phyloP scores from a whole-genome alignment of 23 tunicate genomes.

The Diplosoma virens region DNA sequence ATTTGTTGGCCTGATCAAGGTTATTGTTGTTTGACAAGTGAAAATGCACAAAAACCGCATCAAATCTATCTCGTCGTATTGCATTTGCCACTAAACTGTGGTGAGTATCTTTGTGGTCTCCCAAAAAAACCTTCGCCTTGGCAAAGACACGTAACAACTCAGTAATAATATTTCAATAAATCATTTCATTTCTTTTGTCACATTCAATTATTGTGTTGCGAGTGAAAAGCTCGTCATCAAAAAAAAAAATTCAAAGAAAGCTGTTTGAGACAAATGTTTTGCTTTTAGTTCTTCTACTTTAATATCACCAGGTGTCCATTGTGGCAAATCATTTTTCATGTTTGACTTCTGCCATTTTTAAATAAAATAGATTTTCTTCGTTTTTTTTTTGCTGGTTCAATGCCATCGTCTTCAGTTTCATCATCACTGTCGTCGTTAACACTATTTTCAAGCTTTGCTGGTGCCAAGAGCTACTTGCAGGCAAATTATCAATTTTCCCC shows the following conservation, averaged over 20 bases:
- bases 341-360: neutral
- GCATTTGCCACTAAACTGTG: conserved; percentile 1
- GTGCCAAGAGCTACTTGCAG: neutral
- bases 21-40: conserved; percentile 8
- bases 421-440: neutral
- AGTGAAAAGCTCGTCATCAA: neutral
- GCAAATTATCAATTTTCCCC: neutral
- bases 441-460: neutral
- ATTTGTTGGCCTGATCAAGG: conserved; percentile 1
- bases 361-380: neutral
- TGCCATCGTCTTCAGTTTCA: too few species aligned
- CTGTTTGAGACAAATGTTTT: neutral
- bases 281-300: neutral
- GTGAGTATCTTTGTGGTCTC: conserved; percentile 1
- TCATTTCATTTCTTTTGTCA: neutral
- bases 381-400: neutral
- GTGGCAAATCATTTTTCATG: neutral
- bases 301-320: neutral
- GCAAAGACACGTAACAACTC: neutral
- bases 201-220: too few species aligned
- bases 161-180: conserved; percentile 7
- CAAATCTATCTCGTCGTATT: neutral
- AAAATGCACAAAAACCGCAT: conserved; percentile 1
- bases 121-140: conserved; percentile 14
- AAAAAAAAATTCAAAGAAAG: neutral